Evolutionary conservation across 2,888 invertebrate genomes (phyloP).

Genomic region (Altica lythri): DNA sequence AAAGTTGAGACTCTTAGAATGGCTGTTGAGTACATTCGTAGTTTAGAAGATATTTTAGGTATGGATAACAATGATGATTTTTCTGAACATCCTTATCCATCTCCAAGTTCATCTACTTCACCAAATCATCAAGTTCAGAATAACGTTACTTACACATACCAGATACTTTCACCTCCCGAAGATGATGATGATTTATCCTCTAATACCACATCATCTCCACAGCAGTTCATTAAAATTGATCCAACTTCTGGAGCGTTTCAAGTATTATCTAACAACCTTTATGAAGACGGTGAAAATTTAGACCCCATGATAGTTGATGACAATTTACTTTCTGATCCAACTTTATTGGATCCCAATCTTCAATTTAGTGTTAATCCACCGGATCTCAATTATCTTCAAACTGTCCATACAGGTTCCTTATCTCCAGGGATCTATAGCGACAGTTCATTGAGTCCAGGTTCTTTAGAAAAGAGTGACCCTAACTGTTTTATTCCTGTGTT

Average conservation of each 20-base stretch:
- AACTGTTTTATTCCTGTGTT: slow-evolving; percentile 48
- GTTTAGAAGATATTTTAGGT: slow-evolving; percentile 75
- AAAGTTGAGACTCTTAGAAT: slow-evolving; percentile 88
- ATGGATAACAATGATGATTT: slow-evolving; percentile 62
- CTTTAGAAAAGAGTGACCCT: slow-evolving; percentile 45
- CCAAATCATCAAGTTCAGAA: slow-evolving; percentile 24
- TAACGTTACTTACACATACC: slow-evolving; percentile 41
- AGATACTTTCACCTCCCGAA: slow-evolving; percentile 58
- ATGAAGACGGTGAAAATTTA: slow-evolving; percentile 67
- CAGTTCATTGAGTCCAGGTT: slow-evolving; percentile 54
- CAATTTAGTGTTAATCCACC: slow-evolving; percentile 60
- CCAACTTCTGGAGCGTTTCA: slow-evolving; percentile 67
- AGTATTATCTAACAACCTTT: slow-evolving; percentile 63
- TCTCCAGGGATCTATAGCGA: slow-evolving; percentile 55
- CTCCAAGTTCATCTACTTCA: slow-evolving; percentile 44
- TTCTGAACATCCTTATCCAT: slow-evolving; percentile 33
- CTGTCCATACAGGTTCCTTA: slow-evolving; percentile 50
- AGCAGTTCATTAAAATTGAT: slow-evolving; percentile 63
- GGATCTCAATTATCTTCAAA: slow-evolving; percentile 60
- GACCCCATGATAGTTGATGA: slow-evolving; percentile 54
- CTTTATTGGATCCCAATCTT: slow-evolving; percentile 60
- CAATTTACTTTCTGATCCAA: slow-evolving; percentile 57
- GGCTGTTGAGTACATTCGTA: slow-evolving; percentile 89
- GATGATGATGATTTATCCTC: slow-evolving; percentile 60
- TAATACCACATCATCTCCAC: slow-evolving; percentile 59